A percentile compares a stretch with the other conserved stretches of the same genome.
Evolutionary conservation across 1,140 invertebrate species (phyloP).

Genomic region (Cataglyphis hispanica): DNA sequence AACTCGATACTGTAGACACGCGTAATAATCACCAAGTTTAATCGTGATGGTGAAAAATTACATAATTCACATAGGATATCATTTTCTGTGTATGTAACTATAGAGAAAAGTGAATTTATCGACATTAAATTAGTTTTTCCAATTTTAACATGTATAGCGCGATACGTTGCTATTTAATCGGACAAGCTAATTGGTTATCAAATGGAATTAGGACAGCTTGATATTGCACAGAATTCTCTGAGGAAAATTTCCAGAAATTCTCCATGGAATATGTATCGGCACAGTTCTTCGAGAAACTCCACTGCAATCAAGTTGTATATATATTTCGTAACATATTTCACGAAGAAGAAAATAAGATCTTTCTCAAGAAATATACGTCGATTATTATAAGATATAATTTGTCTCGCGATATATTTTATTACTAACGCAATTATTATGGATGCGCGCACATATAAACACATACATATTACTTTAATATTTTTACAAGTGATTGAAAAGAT

Average conservation of each 20-base stretch:
- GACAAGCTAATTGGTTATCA: slow-evolving; percentile 16
- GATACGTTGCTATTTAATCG: neutral
- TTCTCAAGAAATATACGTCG: neutral
- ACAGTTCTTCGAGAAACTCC: neutral
- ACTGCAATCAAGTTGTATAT: neutral
- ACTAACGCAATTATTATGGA: neutral
- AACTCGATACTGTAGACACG: neutral
- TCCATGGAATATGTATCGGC: neutral
- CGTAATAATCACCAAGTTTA: slow-evolving; percentile 20
- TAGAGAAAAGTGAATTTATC: neutral
- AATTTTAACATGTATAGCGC: neutral
- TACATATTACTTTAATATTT: neutral
- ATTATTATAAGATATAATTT: neutral
- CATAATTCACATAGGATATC: neutral
- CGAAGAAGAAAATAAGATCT: slow-evolving; percentile 8
- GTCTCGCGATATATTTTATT: neutral
- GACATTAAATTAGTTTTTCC: neutral
- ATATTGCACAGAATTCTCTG: slow-evolving; percentile 15
- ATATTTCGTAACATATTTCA: neutral
- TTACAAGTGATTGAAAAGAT: neutral
- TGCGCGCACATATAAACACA: too few relatives aligned
- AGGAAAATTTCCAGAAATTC: neutral
- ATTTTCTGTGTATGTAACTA: neutral
- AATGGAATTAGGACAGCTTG: slow-evolving; percentile 17
- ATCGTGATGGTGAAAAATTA: neutral